A percentile compares a stretch with the other conserved stretches of the same genome.
Conservation (phyloP, 2,888 invertebrate genomes). For the Leucophenga maculata region DNA sequence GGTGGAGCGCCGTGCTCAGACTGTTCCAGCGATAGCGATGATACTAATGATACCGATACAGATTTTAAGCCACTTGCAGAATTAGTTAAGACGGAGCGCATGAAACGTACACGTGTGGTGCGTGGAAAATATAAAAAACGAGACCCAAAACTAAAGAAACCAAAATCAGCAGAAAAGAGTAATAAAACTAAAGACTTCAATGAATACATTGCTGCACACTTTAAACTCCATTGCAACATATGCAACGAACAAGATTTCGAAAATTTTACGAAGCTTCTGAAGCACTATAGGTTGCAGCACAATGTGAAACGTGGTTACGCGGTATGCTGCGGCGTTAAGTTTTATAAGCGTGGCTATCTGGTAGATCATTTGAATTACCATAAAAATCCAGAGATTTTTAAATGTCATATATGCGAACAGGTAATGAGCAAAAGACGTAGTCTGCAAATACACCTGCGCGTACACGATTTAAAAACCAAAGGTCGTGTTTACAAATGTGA, state of each 20-base stretch:
- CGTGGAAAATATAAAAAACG: slow-evolving; percentile 17
- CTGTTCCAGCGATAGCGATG: slow-evolving; percentile 33
- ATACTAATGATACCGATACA: slow-evolving; percentile 5
- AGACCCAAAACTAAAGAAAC: not conserved
- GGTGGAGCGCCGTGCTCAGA: too few relatives aligned
- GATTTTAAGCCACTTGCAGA: slow-evolving; percentile 14
- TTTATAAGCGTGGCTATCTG: slow-evolving; percentile 61
- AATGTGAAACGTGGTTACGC: slow-evolving; percentile 61
- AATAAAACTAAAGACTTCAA: slow-evolving; percentile 58
- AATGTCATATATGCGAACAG: slow-evolving; percentile 62
- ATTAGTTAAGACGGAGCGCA: slow-evolving; percentile 1
- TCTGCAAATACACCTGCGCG: slow-evolving; percentile 60
- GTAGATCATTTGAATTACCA: slow-evolving; percentile 68
- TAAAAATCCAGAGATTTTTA: slow-evolving; percentile 67
- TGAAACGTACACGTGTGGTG: not conserved
- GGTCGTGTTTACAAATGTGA: slow-evolving; percentile 63
- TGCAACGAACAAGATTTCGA: slow-evolving; percentile 52
- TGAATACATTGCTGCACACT: slow-evolving; percentile 59
- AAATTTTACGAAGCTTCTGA: slow-evolving; percentile 55
- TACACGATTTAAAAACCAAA: slow-evolving; percentile 57
- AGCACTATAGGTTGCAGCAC: slow-evolving; percentile 59
- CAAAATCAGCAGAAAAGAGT: slow-evolving; percentile 33
- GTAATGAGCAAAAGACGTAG: slow-evolving; percentile 60
- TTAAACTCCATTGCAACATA: slow-evolving; percentile 64
- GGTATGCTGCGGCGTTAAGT: slow-evolving; percentile 67